Percentiles rank a stretch among this genome's conserved stretches.
Conservation (phyloP, 2,888 invertebrate genomes). For the Stictocephala bisonia region DNA sequence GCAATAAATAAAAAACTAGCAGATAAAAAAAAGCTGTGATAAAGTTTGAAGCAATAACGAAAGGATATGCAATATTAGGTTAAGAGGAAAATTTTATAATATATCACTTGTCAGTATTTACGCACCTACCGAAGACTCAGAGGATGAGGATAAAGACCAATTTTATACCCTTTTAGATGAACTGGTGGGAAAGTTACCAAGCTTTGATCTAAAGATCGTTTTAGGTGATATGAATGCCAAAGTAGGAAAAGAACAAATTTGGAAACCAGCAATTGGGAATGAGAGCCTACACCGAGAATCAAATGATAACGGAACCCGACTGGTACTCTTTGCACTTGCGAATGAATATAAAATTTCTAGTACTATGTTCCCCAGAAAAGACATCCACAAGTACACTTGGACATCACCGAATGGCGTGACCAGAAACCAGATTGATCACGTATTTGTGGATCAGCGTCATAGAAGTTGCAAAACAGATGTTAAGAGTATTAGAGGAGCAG, state of each 20-base stretch:
- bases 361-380: conserved; percentile 12
- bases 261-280: conserved; percentile 15
- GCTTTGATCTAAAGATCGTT: conserved; percentile 20
- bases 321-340: conserved; percentile 35
- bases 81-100: too few relatives aligned
- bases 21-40: too few relatives aligned
- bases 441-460: conserved; percentile 39
- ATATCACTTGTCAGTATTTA: too few relatives aligned
- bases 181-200: conserved; percentile 36
- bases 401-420: conserved; percentile 48
- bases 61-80: too few relatives aligned
- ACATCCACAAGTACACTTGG: conserved; percentile 40
- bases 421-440: conserved; percentile 46
- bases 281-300: conserved; percentile 14
- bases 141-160: conserved; percentile 20
- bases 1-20: too few relatives aligned
- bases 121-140: too few relatives aligned
- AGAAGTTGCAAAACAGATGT: conserved; percentile 38
- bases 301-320: conserved; percentile 20
- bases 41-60: too few relatives aligned
- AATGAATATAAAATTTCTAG: conserved; percentile 39
- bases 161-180: conserved; percentile 4
- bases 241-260: conserved; percentile 4
- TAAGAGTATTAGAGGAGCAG: conserved; percentile 43
- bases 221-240: conserved; percentile 22